Conservation (phyloP, 2,797 vertebrate species). For the Huso huso region DNA sequence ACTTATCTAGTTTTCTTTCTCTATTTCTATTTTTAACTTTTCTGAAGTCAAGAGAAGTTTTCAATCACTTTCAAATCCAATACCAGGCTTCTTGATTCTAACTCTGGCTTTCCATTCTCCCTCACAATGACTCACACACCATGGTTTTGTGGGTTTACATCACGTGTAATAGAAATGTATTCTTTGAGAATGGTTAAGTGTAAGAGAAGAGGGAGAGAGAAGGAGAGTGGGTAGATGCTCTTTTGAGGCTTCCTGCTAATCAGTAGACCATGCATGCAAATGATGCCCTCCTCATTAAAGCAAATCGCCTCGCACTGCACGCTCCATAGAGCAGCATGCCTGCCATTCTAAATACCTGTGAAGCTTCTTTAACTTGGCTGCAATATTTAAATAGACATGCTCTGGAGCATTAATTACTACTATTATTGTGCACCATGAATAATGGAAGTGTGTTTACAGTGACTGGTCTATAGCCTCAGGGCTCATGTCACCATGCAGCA, state of each 20-base stretch:
- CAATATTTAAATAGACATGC: neutral
- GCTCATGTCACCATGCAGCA: neutral
- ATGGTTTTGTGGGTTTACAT: no score
- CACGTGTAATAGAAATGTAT: no score
- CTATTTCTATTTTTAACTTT: neutral
- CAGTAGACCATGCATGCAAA: neutral
- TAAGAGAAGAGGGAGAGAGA: neutral
- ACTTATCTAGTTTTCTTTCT: neutral
- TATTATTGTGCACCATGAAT: neutral
- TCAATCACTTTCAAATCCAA: no score
- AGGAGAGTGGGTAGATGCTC: neutral
- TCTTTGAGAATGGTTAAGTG: no score
- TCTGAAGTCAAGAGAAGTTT: neutral
- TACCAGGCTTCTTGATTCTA: no score
- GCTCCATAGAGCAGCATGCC: neutral
- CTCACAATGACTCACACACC: no score
- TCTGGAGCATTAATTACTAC: constrained; percentile 2
- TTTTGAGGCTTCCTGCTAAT: neutral
- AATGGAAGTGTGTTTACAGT: neutral
- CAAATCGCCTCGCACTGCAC: neutral
- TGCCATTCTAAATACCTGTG: neutral
- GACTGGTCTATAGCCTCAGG: neutral
- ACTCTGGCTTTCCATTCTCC: no score
- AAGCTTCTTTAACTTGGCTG: neutral
- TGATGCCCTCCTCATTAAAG: neutral